These are phyloP conservation scores for Formica selysi DNA, from an alignment of 1,140 invertebrate species.

Conservation along the genomic window DNA sequence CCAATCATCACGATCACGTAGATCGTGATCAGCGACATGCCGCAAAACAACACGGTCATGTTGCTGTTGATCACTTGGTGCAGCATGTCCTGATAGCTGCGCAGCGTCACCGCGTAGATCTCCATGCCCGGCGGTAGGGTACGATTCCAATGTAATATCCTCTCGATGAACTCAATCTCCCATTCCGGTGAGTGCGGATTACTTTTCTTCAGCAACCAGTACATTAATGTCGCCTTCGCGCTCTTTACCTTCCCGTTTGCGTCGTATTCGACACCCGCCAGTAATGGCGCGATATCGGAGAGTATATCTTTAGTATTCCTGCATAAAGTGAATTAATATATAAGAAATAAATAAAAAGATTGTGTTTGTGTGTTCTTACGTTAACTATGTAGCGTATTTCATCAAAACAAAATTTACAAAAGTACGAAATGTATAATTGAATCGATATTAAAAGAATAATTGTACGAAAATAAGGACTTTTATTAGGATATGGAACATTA, in stretches of 20 bases:
- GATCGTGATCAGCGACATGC: conserved; percentile 87
- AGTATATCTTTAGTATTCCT: conserved; percentile 77
- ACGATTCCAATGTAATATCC: conserved; percentile 77
- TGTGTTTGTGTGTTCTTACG: not conserved
- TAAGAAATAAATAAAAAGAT: not conserved
- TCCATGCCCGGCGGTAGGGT: conserved; percentile 82
- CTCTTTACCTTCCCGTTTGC: conserved; percentile 74
- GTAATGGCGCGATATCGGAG: conserved; percentile 76
- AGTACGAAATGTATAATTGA: not conserved
- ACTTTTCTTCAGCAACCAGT: conserved; percentile 84
- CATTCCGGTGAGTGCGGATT: conserved; percentile 77
- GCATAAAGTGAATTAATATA: conserved; percentile 8
- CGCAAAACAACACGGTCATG: conserved; percentile 86
- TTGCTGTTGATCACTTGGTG: conserved; percentile 86
- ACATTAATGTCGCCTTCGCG: conserved; percentile 83
- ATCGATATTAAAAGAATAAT: not conserved
- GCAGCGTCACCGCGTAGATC: conserved; percentile 81
- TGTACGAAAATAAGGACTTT: not conserved
- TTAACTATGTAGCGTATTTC: not conserved
- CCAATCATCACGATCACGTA: conserved; percentile 88
- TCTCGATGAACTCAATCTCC: conserved; percentile 84
- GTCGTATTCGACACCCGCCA: conserved; percentile 80
- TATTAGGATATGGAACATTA: not conserved
- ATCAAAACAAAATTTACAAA: conserved; percentile 7
- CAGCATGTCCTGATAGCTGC: conserved; percentile 83